Evolutionary conservation across 1,140 invertebrate species (phyloP), one percentile per base, ranked within the genome.

Genomic region (Meteorus sp.): DNA sequence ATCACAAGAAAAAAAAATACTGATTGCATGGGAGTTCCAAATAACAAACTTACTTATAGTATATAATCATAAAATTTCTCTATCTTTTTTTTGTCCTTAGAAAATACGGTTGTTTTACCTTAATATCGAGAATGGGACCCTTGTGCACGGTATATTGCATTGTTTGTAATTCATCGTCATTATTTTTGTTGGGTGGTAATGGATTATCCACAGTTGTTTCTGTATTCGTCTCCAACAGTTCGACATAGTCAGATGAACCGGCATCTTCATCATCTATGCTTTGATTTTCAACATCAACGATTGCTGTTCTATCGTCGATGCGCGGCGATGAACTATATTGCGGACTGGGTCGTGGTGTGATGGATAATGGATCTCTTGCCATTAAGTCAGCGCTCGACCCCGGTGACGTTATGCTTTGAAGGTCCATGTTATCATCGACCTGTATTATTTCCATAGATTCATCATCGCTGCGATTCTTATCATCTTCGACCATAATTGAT

Each of bases 121-220:
- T 80, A 52, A 81, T 74, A 63, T 80, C 75, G 59, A 81, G 74
- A 63, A 81, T 77, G 17, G 79, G 79, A 29, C 78, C 78, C 48
- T 72, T 78, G 64, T 81, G 79, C 20, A 63, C 64, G 0, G 67
- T 66, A 50, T 79, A 80, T 7, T 72, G 67, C 15, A 60, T 68
- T 29, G 60, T 66, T 1, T 50, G 41, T 3, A 64, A 33, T 56
- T 68, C 59, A 29, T 11, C 45, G 3, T 44, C 39, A 11, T 13
- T 19, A 20, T 57, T 44, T 20, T 41, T 33, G 15, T 44, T 22
- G n/a, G n/a, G n/a, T n/a, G n/a, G n/a, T n/a, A n/a, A n/a, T n/a
- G n/a, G n/a, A n/a, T n/a, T n/a, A n/a, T n/a, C n/a, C n/a, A n/a
- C n/a, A n/a, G n/a, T n/a, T n/a, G n/a, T n/a, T n/a, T n/a, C n/a